Conservation (phyloP, 2,113 vertebrate species). For the Orientallactaga bullata region DNA sequence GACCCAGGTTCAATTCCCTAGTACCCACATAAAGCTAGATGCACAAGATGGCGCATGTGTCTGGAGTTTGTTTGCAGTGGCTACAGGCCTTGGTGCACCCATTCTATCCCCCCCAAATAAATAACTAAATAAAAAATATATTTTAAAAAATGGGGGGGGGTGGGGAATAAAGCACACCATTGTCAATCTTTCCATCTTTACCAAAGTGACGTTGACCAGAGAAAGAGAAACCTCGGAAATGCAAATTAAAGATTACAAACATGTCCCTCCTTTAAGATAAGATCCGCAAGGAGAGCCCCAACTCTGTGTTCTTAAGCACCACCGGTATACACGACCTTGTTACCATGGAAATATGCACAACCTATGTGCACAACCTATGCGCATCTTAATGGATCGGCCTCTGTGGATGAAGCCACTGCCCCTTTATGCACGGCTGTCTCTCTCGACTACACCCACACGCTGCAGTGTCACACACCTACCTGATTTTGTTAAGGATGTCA, state of each 20-base stretch:
- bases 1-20: too few relatives aligned
- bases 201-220: neutral
- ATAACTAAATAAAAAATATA: too few relatives aligned
- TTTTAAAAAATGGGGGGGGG: too few relatives aligned
- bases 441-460: neutral
- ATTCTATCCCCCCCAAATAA: too few relatives aligned
- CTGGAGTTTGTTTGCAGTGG: too few relatives aligned
- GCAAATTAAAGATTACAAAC: neutral
- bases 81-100: too few relatives aligned
- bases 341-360: neutral
- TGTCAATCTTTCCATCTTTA: neutral
- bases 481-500: constrained; percentile 99
- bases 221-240: neutral
- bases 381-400: neutral
- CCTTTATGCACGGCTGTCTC: neutral
- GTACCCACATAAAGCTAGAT: too few relatives aligned
- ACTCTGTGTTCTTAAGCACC: neutral
- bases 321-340: neutral
- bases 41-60: too few relatives aligned
- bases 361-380: neutral
- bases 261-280: neutral
- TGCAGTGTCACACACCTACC: constrained; percentile 84
- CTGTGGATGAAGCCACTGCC: neutral
- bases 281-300: neutral
- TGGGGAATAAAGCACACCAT: too few relatives aligned